Base-by-base conservation (phyloP, 2,888 invertebrate species). In the Copidosoma aretas region DNA sequence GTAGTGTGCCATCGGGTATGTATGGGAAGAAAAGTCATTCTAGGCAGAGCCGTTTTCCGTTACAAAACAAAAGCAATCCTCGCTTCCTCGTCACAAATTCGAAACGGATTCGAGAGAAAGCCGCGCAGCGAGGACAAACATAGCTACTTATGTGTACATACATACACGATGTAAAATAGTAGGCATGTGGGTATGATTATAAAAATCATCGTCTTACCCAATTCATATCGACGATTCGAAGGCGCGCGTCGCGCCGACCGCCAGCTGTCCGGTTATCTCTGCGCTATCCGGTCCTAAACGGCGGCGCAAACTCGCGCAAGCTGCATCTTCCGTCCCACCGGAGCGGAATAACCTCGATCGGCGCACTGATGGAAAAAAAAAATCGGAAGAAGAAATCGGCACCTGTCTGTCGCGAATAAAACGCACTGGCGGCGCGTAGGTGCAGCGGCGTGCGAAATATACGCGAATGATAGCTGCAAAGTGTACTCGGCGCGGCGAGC, bases 201-300 rank as follows among this genome's bases (percentile, higher is more conserved):
- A 41, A 41, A 41, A 14, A 10, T 41, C 41, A 14, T 14, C n/a
- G n/a, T 46, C 67, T 71, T 68, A 71, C 71, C 71, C 68, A 71
- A 68, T 71, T 60, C 71, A 71, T 71, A 60, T 60, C 62, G 43
- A 4, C 58, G 54, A 22, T 41, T 60, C 53, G 56, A 46, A 61
- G 68, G 64, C 66, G 66, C 64, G 57, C 57, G 43, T 49, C 67
- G 51, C 62, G 67, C 67, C 60, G 60, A 53, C 66, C 39, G 49
- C 22, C 65, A 52, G 49, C 49, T 66, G 54, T 59, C 62, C 57
- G n/a, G 32, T 59, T 22, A 43, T 64, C 39, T 39, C 43, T 41
- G 24, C 46, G 43, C 60, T 25, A 21, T 22, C 24, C 17, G 49
- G n/a, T 19, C 52, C 63, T 54, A n/a, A n/a, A 69, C 39, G 61